phyloP scores from a whole-genome alignment of 2,797 vertebrate species.

The Melanotaenia trifasciata region DNA sequence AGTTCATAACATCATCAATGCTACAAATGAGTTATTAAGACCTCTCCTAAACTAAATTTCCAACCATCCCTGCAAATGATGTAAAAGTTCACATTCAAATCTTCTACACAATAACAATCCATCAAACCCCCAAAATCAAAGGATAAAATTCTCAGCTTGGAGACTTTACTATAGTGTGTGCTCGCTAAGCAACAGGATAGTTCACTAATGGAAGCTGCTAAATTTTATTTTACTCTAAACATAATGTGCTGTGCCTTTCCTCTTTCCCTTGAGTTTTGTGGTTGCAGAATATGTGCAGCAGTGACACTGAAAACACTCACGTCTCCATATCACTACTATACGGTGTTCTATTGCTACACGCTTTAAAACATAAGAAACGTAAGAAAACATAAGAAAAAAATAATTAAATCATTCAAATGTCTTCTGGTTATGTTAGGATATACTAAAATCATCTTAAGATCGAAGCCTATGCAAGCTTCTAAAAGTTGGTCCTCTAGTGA shows the following conservation, averaged over 20 bases:
- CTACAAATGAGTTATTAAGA: constrained; percentile 33
- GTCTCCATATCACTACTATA: constrained; percentile 9
- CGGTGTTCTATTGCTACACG: constrained; percentile 4
- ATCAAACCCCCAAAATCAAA: constrained; percentile 36
- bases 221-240: constrained; percentile 70
- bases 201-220: constrained; percentile 70
- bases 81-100: background rate
- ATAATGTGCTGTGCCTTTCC: constrained; percentile 60
- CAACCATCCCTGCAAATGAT: background rate
- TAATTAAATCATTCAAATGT: constrained; percentile 36
- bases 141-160: constrained; percentile 49
- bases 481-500: constrained; percentile 4
- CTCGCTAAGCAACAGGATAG: constrained; percentile 53
- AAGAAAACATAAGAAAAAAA: no score
- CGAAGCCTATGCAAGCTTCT: constrained; percentile 16
- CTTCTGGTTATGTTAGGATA: background rate
- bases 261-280: constrained; percentile 57
- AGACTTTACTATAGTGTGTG: constrained; percentile 33
- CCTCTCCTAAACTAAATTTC: constrained; percentile 36
- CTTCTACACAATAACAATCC: constrained; percentile 32
- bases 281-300: constrained; percentile 37
- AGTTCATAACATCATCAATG: constrained; percentile 31
- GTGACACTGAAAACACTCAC: constrained; percentile 44
- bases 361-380: constrained; percentile 1
- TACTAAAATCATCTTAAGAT: constrained; percentile 25